Evolutionary conservation across 2,113 vertebrate species (phyloP), one percentile per base, ranked within the genome.

Genomic region (Cebus imitator): DNA sequence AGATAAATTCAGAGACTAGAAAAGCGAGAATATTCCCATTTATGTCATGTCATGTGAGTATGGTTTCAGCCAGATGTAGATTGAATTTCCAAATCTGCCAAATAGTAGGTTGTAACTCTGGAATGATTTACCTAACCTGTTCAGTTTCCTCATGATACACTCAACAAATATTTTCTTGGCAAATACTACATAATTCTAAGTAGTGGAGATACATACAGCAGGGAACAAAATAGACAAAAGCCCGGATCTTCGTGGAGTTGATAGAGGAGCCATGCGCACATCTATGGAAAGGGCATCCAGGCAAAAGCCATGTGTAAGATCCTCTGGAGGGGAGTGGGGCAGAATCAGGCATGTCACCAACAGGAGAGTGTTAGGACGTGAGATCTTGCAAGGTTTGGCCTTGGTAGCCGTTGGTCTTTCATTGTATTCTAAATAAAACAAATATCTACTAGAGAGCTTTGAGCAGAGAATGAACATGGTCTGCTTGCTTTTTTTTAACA

Each of bases 291-390:
- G 3, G 37, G 5, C 35, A 61, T 32, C 57, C 16, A 12, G 16
- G 17, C 2, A 43, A 11, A 20, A 20, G 10, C 35, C 2, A 2
- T 20, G 8, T 12, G 23, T 3, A 27, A 4, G 4, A 68, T 13
- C 3, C 12, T 2, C 5, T 10, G 16, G 2, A 0, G 8, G 30
- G 20, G 1, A 48, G 8, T 1, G 16, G 21, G 27, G 4, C 37
- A 30, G 14, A 40, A 55, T 20, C 0, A 66, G 6, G 8, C 17
- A 13, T 3, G 7, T 25, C 30, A 4, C 1, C 0, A 5, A 21
- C 0, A 14, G 18, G 23, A 45, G 25, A 7, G 37, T 4, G 2
- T 21, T 5, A n/a, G 4, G 27, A 58, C n/a, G 6, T 40, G 12
- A 55, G 8, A 17, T 40, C 43, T 40, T 5, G 1, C 10, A 43